Percentiles rank a stretch among this genome's conserved stretches.
Evolutionary conservation across 2,797 vertebrate genomes (phyloP).

Genomic region (Enteromius unitaeniatus): DNA sequence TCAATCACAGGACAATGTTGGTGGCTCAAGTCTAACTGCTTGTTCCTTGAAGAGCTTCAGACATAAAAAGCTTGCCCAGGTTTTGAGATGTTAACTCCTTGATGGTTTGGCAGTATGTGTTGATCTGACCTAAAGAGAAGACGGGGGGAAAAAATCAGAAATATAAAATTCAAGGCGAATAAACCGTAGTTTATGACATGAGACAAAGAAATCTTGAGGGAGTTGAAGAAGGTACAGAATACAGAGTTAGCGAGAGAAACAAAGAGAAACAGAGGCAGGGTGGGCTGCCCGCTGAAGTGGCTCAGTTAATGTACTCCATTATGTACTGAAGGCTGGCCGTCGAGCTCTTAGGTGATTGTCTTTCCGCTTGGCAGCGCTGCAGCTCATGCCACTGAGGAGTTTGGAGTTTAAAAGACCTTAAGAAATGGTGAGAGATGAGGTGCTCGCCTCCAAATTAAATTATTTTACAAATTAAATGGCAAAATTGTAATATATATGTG

Average conservation of each 20-base stretch:
- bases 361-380: conserved; percentile 56
- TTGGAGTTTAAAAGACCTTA: conserved; percentile 48
- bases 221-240: neutral
- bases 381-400: conserved; percentile 28
- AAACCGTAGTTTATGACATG: neutral
- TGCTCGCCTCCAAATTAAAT: neutral
- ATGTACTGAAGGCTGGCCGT: conserved; percentile 42
- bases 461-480: neutral
- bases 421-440: conserved; percentile 57
- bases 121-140: conserved; percentile 88
- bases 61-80: conserved; percentile 98
- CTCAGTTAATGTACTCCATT: conserved; percentile 58
- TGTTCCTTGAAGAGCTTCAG: conserved; percentile 92
- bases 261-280: neutral
- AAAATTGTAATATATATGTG: neutral
- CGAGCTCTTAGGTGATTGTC: conserved; percentile 54
- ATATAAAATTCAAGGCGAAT: neutral
- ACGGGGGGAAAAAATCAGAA: conserved; percentile 30
- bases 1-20: conserved; percentile 12
- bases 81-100: conserved; percentile 98
- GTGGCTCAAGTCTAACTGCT: conserved; percentile 75
- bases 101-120: conserved; percentile 96
- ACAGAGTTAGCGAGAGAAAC: neutral
- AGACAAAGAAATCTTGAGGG: neutral
- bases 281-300: conserved; percentile 5